Base-by-base conservation (phyloP, 1,140 invertebrate genomes). In the Brachionus koreanus region DNA sequence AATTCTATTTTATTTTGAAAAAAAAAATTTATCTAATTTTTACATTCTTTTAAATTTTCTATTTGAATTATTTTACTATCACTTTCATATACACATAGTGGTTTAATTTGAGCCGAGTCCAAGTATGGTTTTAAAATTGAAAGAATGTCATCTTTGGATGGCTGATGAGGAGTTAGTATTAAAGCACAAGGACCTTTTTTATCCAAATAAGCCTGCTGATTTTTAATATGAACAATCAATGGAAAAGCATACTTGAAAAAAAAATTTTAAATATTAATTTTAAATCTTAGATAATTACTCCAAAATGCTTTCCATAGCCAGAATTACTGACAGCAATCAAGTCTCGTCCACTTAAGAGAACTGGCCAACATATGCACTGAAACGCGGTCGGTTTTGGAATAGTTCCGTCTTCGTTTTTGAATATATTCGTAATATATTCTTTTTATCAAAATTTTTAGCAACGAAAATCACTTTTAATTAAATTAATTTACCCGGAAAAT, bases 401-500 rank as follows among this genome's bases (percentile, higher is more conserved):
- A 0, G 39, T 12, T 19, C 57, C 19, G n/a, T 65, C 76, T 61
- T 79, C 76, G 29, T 39, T 61, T 12, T 3, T 12, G 9, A 61
- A 19, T 2, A 79, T 13, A 2, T 61, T 13, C 19, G 61, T 39
- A 23, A 79, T 79, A 43, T 13, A 79, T 37, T 79, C 76, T 79
- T 37, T 37, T 29, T 29, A 29, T 29, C 3, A 29, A 29, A 29
- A 2, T 29, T 2, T 29, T 29, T 29, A 29, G 29, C 29, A 29
- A 29, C 3, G 1, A 29, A 29, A 29, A 29, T 29, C 3, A 29
- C 29, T 13, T 19, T 12, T 76, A n/a, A 76, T 35, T 19, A 57
- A 52, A 37, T 79, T 57, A 65, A 57, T 61, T 79, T 79, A 79
- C 76, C 76, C 37, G 76, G 76, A 61, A 79, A 79, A 79, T 65